A percentile compares a stretch with the other conserved stretches of the same genome.
These are phyloP conservation scores for Raillietiella orientalis DNA, from an alignment of 2,888 invertebrate species.

Conservation along the genomic window DNA sequence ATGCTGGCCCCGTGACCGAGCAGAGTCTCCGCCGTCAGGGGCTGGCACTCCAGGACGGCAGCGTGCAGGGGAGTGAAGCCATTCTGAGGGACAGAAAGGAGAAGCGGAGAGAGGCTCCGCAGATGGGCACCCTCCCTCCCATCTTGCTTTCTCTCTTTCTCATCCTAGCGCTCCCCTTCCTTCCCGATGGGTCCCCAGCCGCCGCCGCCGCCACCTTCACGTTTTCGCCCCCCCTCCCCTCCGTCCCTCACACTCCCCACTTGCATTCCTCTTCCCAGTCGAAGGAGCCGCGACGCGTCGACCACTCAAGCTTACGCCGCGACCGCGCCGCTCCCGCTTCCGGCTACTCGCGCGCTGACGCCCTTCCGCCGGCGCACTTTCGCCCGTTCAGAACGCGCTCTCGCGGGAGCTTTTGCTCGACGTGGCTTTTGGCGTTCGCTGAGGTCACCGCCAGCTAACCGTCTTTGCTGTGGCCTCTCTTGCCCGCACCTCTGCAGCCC, in stretches of 20 bases:
- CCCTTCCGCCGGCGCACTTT: no score
- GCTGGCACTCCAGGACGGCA: conserved; percentile 77
- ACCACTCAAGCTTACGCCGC: no score
- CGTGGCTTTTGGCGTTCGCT: no score
- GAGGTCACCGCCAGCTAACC: no score
- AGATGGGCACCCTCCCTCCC: not conserved
- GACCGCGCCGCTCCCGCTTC: no score
- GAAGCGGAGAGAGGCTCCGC: not conserved
- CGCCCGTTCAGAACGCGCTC: no score
- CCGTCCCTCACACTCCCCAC: not conserved
- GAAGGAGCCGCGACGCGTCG: no score
- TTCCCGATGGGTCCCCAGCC: not conserved
- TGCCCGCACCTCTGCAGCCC: no score
- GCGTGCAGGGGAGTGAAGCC: conserved; percentile 93
- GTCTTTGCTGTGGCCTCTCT: no score
- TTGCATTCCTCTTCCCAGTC: not conserved
- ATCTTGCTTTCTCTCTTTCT: conserved; percentile 1
- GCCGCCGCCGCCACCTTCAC: no score
- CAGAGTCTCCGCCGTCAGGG: conserved; percentile 75
- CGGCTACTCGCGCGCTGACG: no score
- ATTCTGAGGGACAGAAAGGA: conserved; percentile 24
- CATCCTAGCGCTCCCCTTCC: not conserved
- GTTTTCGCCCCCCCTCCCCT: conserved; percentile 1
- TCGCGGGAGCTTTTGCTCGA: no score
- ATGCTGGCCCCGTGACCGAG: conserved; percentile 91